A percentile compares a stretch with the other conserved stretches of the same genome.
These are phyloP conservation scores for Fundulus diaphanus DNA, from an alignment of 2,797 vertebrate genomes.

Conservation along the genomic window DNA sequence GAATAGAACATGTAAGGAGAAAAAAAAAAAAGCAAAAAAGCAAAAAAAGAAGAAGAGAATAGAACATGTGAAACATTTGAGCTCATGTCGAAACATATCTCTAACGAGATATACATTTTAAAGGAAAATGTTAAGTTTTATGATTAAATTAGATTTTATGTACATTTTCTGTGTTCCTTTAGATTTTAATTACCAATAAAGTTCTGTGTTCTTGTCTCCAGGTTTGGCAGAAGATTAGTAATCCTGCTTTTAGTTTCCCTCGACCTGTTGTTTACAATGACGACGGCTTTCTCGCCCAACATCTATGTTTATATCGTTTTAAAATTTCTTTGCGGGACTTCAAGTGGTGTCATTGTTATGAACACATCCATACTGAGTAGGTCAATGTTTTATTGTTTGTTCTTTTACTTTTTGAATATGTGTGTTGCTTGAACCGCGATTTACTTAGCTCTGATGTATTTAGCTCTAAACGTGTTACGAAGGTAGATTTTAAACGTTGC, in stretches of 20 bases:
- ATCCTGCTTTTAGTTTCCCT: slow-evolving; percentile 79
- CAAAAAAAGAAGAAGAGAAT: too few species aligned
- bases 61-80: neutral
- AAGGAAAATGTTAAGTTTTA: neutral
- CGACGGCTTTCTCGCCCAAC: slow-evolving; percentile 81
- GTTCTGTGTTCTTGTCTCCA: slow-evolving; percentile 44
- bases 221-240: slow-evolving; percentile 85
- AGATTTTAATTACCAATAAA: too few species aligned
- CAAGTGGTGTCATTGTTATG: slow-evolving; percentile 5
- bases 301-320: slow-evolving; percentile 85
- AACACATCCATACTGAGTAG: neutral
- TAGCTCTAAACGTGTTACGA: neutral
- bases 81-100: neutral
- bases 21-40: too few species aligned
- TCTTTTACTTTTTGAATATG: too few species aligned
- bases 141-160: neutral
- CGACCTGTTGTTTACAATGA: slow-evolving; percentile 74
- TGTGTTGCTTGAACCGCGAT: neutral
- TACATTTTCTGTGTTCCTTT: too few species aligned
- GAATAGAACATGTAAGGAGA: neutral
- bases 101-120: neutral
- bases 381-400: neutral
- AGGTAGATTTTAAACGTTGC: neutral
- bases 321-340: slow-evolving; percentile 80
- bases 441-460: neutral